Base-by-base conservation (phyloP, 1,140 invertebrate species). In the Drosophila miranda region DNA sequence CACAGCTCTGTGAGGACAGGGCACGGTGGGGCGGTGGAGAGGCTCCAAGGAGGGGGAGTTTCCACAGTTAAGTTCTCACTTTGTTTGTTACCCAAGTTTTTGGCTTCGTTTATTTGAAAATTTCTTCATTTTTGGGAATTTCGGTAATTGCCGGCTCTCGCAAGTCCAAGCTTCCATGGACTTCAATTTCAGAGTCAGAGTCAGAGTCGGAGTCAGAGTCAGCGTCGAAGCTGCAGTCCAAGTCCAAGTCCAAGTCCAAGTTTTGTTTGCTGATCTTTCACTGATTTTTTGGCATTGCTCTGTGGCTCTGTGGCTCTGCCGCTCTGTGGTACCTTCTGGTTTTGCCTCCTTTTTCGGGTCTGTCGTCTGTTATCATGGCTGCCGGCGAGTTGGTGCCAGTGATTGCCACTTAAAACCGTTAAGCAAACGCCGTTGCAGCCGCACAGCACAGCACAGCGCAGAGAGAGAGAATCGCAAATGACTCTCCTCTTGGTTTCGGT, bases 111-210 rank as follows among this genome's bases (percentile, higher is more conserved):
- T 87, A 87, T 87, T 87, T 87, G 82, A 87, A 87, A 87, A 87
- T 87, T 87, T 87, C 82, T 87, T 87, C 83, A 87, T 87, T 88
- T 87, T 87, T 87, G 62, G 82, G 82, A 87, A 87, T 87, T 87
- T 78, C 34, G 62, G 82, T 87, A 87, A 87, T 87, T 87, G 82
- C 82, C 75, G 78, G 77, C 81, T 77, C 72, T 60, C 14, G 52
- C 46, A 26, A 49, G 45, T 74, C 11, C 34, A 26, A 26, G 34
- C 46, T 50, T 14, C 48, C 28, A 64, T 13, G 59, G 34, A 38
- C n/a, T 59, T 16, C 11, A 46, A 38, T 11, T 59, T 16, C 11
- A 46, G 2, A 38, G 19, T 60, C 28, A 23, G 8, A 71, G 28
- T 49, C 26, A 9, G 50, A 43, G 16, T 55, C 23, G 0, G n/a